Evolutionary conservation across 53 echinoderm and acorn worm genomes (phyloP), one percentile per base, ranked within the genome.

Genomic region (Astropecten irregularis): DNA sequence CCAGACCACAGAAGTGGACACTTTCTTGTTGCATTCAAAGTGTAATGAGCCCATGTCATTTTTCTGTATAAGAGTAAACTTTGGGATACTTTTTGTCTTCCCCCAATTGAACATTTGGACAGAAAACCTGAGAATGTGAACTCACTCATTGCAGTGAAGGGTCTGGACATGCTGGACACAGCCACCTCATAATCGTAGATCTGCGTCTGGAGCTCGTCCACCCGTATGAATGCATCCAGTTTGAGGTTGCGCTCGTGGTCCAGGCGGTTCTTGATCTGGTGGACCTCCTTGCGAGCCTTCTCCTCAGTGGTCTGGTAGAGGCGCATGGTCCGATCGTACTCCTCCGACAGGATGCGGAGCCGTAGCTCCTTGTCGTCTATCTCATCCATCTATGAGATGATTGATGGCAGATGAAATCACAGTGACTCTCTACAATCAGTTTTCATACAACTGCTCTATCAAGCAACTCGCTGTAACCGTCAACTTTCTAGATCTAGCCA

Each of bases 161-260:
- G 97, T 38, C 97, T 68, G 18, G 96, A 96, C 44, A 91, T 71
- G 79, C 74, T 91, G 4, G 82, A 86, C 18, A 92, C 85, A 14
- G 92, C 97, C 9, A 70, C 87, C 82, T 97, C 97, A 23, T 90
- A 94, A 83, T 97, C 97, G 49, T 97, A 97, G 18, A 97, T 94
- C 51, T 97, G 97, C 0, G 97, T 90, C 81, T 97, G 97, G 5
- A 97, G 84, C 68, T 97, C 97, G 82, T 97, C 97, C 3, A 97
- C 94, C 26, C 97, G 66, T 27, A 82, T 71, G 84, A 97, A 97
- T 2, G 97, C 97, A 26, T 91, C 96, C 50, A 97, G 81, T 60
- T 97, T 97, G 59, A 97, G 85, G 38, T 39, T 82, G 10, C 94
- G 91, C 60, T 97, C 97, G 69, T 94, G 97, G n/a, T 85, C 46